A percentile compares a stretch with the other conserved stretches of the same genome.
These are phyloP conservation scores for Leptobrachium leishanense DNA, from an alignment of 2,113 vertebrate species.

Conservation along the genomic window DNA sequence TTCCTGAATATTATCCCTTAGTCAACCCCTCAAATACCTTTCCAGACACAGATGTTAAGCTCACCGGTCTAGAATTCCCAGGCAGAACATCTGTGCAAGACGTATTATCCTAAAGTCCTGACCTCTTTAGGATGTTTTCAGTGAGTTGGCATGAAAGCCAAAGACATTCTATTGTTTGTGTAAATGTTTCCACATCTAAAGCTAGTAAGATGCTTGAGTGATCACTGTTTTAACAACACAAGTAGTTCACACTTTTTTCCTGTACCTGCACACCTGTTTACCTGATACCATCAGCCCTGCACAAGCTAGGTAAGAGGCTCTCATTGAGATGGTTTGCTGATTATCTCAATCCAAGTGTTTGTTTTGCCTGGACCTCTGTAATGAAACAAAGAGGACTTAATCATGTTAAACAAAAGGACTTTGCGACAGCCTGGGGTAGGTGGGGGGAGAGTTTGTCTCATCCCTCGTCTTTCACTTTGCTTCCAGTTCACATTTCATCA, in stretches of 20 bases:
- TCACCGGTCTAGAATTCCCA: no score
- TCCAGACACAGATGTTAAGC: no score
- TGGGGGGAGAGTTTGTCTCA: conserved; percentile 8
- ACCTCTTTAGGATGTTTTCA: no score
- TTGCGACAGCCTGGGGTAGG: background rate
- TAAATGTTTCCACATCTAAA: conserved; percentile 6
- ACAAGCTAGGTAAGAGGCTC: conserved; percentile 46
- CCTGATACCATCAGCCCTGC: conserved; percentile 39
- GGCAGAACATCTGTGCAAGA: no score
- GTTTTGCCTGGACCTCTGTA: conserved; percentile 48
- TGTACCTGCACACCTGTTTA: conserved; percentile 41
- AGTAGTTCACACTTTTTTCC: conserved; percentile 41
- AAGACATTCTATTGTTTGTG: conserved; percentile 10
- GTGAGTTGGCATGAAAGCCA: no score
- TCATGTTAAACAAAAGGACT: conserved; percentile 44
- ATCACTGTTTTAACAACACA: conserved; percentile 37
- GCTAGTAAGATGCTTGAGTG: conserved; percentile 4
- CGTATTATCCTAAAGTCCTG: no score
- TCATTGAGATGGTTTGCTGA: conserved; percentile 25
- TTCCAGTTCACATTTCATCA: conserved; percentile 37
- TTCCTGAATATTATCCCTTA: no score
- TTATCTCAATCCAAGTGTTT: conserved; percentile 41
- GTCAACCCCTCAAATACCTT: no score
- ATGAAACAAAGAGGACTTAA: conserved; percentile 50
- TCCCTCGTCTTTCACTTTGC: conserved; percentile 17